phyloP scores from a whole-genome alignment of 2,113 vertebrate species.

The Podarcis muralis region DNA sequence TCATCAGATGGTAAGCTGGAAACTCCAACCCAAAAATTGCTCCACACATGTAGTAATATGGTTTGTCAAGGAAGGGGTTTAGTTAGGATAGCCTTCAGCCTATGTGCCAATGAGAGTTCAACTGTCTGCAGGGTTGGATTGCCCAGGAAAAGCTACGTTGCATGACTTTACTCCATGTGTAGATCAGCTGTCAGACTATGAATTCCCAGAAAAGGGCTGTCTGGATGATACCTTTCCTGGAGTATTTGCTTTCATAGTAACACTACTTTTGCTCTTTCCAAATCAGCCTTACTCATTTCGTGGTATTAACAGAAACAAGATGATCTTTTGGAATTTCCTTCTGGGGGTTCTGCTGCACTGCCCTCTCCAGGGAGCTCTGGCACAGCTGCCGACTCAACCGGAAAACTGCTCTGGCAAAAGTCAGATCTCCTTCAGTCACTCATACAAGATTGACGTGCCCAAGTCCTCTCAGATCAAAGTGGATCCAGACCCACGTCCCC shows the following conservation, averaged over 20 bases:
- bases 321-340: slow-evolving; percentile 59
- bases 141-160: background rate
- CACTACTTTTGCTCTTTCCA: background rate
- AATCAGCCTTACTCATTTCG: slow-evolving; percentile 14
- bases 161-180: background rate
- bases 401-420: slow-evolving; percentile 60
- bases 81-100: background rate
- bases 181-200: background rate
- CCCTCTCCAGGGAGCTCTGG: slow-evolving; percentile 55
- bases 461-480: slow-evolving; percentile 77
- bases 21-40: background rate
- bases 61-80: background rate
- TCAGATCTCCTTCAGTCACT: slow-evolving; percentile 85
- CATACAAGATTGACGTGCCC: slow-evolving; percentile 83
- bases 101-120: background rate
- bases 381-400: slow-evolving; percentile 45
- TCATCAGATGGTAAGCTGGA: background rate
- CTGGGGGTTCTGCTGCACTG: slow-evolving; percentile 73
- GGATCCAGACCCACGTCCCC: slow-evolving; percentile 68
- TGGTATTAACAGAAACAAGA: slow-evolving; percentile 34
- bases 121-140: background rate
- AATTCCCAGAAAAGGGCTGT: background rate
- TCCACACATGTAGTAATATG: background rate
- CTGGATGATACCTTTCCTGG: background rate
- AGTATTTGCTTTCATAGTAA: background rate